Evolutionary conservation across 2,113 vertebrate species (phyloP).

Genomic region (Pseudopipra pipra): DNA sequence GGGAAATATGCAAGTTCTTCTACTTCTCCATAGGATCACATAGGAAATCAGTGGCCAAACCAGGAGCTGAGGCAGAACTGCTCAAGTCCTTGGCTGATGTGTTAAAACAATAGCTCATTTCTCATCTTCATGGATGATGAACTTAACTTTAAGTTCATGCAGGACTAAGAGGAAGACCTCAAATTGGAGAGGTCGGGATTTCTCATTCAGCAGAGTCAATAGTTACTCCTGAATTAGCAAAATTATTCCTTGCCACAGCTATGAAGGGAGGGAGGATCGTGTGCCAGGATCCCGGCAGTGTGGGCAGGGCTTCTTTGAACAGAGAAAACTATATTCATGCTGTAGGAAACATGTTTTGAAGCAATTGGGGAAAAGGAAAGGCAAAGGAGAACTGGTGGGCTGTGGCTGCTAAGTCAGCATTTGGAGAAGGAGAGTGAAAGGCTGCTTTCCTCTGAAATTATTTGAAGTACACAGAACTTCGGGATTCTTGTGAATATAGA

Average conservation of each 20-base stretch:
- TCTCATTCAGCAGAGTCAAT: background rate
- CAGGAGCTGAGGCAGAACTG: background rate
- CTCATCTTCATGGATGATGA: background rate
- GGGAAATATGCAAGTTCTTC: background rate
- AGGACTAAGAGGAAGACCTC: background rate
- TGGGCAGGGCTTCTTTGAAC: background rate
- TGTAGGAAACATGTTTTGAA: background rate
- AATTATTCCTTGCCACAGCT: background rate
- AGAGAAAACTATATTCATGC: background rate
- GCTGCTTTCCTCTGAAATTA: background rate
- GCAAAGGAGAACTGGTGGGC: background rate
- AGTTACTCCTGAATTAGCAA: background rate
- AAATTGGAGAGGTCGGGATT: background rate
- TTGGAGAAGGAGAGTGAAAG: background rate
- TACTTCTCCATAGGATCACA: background rate
- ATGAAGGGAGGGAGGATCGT: background rate
- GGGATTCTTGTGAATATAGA: background rate
- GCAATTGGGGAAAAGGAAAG: background rate
- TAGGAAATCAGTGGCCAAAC: background rate
- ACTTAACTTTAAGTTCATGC: background rate
- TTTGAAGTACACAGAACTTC: background rate
- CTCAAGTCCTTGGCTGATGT: background rate
- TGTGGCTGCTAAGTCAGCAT: slow-evolving; percentile 33
- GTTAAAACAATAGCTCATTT: background rate
- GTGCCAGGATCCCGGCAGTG: background rate